Conservation (phyloP, 2,888 invertebrate species). For the Cantharis flavilabris region DNA sequence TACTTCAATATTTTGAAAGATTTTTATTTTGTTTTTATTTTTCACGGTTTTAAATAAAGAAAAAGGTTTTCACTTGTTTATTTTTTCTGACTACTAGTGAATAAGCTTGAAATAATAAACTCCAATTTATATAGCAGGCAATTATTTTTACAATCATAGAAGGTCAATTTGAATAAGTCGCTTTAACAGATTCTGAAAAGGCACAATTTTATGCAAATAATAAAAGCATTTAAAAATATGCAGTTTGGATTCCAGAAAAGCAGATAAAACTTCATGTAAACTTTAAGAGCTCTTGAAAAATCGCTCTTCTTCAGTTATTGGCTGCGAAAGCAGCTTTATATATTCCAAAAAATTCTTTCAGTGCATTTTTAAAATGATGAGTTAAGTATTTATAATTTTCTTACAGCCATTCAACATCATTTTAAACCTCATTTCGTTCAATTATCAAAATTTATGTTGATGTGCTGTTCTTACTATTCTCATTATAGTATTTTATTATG, state of each 20-base stretch:
- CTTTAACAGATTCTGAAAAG: neutral
- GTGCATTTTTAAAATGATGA: neutral
- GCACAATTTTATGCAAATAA: neutral
- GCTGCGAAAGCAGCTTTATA: neutral
- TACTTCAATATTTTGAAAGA: too few relatives aligned
- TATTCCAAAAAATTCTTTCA: neutral
- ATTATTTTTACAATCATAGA: neutral
- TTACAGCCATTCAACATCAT: too few relatives aligned
- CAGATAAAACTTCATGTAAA: neutral
- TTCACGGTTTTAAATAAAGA: too few relatives aligned
- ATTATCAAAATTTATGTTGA: too few relatives aligned
- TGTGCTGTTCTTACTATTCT: too few relatives aligned
- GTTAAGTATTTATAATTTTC: too few relatives aligned
- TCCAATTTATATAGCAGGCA: neutral
- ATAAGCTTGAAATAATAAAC: neutral
- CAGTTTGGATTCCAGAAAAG: neutral
- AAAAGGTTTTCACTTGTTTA: neutral
- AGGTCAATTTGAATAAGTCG: neutral
- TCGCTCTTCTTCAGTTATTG: neutral
- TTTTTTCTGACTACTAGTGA: neutral
- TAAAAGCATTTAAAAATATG: neutral
- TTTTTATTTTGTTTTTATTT: too few relatives aligned
- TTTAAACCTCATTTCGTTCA: too few relatives aligned
- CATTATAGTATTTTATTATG: too few relatives aligned
- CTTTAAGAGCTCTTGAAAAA: neutral